Conservation (phyloP, 2,113 vertebrate genomes). For the Alligator mississippiensis region DNA sequence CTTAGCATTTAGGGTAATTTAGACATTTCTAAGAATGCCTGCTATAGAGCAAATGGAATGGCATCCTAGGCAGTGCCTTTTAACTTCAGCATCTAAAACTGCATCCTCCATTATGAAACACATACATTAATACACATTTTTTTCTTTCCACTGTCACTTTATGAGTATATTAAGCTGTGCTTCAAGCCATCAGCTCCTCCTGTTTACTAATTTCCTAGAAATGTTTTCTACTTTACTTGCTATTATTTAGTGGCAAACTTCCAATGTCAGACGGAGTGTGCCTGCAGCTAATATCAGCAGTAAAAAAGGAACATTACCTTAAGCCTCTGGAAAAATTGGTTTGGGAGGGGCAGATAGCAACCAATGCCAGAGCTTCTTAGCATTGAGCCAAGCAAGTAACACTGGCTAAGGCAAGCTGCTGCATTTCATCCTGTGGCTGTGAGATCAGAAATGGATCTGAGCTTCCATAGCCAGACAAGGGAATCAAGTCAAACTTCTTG, state of each 20-base stretch:
- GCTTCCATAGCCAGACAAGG: background rate
- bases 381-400: background rate
- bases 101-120: background rate
- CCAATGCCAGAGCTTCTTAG: background rate
- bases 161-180: background rate
- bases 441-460: background rate
- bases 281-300: background rate
- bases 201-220: background rate
- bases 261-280: background rate
- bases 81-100: background rate
- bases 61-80: background rate
- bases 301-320: background rate
- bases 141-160: background rate
- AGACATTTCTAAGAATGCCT: background rate
- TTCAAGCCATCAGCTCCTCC: background rate
- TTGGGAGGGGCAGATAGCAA: background rate
- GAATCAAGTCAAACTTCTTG: background rate
- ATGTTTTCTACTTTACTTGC: background rate
- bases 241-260: background rate
- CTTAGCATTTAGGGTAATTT: background rate
- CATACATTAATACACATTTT: background rate
- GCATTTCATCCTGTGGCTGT: background rate
- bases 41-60: background rate
- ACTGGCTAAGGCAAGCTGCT: background rate
- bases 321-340: accelerated